Conservation (phyloP, 2,113 vertebrate species). For the Laterallus jamaicensis region DNA sequence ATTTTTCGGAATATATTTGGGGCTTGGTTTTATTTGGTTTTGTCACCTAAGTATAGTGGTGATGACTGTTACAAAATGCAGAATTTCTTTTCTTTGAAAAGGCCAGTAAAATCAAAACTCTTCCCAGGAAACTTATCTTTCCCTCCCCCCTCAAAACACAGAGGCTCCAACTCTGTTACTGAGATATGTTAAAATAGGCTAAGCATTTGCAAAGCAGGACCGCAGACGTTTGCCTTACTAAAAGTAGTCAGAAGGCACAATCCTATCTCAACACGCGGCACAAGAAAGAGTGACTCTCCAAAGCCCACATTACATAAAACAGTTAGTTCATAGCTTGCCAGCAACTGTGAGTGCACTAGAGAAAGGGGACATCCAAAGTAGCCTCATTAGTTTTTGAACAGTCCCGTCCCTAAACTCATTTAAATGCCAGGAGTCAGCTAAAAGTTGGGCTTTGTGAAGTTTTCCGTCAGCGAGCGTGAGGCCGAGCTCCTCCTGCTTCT, state of each 20-base stretch:
- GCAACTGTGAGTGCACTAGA: background rate
- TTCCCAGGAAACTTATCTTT: background rate
- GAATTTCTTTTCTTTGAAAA: background rate
- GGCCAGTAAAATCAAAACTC: background rate
- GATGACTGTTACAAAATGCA: background rate
- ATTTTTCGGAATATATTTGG: background rate
- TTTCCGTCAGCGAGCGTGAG: accelerated
- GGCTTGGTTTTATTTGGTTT: background rate
- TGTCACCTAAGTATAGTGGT: background rate
- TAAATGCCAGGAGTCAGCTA: background rate
- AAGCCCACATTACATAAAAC: background rate
- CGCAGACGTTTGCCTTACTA: background rate
- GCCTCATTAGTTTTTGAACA: background rate
- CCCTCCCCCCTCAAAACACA: background rate
- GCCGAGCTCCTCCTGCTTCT: background rate
- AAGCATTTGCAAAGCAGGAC: background rate
- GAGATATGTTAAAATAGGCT: background rate
- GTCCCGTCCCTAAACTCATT: background rate
- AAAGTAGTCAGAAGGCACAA: background rate
- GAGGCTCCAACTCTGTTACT: background rate
- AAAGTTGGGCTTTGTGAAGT: background rate
- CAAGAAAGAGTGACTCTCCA: background rate
- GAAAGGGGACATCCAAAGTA: background rate
- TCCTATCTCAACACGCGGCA: accelerated
- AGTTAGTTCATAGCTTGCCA: background rate